Percentiles rank a stretch among this genome's conserved stretches.
phyloP scores from a whole-genome alignment of 2,888 invertebrate species.

The Chironomus riparius region DNA sequence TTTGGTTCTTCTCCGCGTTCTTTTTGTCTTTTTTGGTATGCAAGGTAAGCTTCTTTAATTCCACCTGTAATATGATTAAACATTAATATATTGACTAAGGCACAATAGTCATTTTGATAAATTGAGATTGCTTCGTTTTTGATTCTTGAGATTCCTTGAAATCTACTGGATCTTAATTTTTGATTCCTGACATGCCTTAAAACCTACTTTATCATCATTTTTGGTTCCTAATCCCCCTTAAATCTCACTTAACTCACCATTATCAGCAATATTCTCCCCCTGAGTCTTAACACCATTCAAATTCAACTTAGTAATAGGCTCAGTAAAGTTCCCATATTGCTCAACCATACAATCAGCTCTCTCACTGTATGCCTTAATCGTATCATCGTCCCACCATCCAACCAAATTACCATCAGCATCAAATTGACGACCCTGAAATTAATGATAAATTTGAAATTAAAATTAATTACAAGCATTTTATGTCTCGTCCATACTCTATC shows the following conservation, averaged over 20 bases:
- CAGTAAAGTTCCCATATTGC: slow-evolving; percentile 86
- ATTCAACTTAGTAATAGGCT: slow-evolving; percentile 62
- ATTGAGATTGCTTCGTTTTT: no score
- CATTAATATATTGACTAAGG: background rate
- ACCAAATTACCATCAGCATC: slow-evolving; percentile 86
- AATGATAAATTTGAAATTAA: slow-evolving; percentile 28
- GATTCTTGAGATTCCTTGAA: no score
- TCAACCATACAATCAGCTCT: slow-evolving; percentile 85
- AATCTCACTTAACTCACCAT: slow-evolving; percentile 37
- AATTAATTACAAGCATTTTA: slow-evolving; percentile 9
- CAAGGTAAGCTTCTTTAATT: slow-evolving; percentile 80
- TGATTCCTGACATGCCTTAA: no score
- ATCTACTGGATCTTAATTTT: no score
- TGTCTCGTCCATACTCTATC: slow-evolving; percentile 46
- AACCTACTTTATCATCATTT: no score
- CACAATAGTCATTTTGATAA: no score
- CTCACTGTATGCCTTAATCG: slow-evolving; percentile 71
- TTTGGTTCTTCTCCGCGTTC: slow-evolving; percentile 55
- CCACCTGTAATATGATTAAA: slow-evolving; percentile 49
- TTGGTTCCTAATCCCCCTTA: no score
- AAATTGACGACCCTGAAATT: slow-evolving; percentile 68
- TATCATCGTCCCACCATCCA: slow-evolving; percentile 86
- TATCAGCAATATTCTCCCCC: slow-evolving; percentile 92
- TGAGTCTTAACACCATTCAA: slow-evolving; percentile 86
- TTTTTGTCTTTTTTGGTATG: slow-evolving; percentile 65